phyloP scores from a whole-genome alignment of 1,140 invertebrate genomes.

The Ceratosolen fusciceps region DNA sequence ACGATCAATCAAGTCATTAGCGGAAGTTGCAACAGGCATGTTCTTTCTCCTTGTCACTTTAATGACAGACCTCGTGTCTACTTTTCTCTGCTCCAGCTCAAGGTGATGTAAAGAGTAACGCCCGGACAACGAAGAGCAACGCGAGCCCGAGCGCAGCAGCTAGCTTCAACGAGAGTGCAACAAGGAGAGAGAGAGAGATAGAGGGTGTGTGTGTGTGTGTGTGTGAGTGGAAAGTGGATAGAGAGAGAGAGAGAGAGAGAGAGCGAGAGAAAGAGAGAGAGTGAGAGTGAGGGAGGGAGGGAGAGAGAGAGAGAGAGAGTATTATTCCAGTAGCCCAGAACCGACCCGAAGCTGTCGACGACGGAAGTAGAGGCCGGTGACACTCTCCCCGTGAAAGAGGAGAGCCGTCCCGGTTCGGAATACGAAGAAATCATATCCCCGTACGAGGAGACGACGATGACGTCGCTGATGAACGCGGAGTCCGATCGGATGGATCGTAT shows the following conservation, averaged over 20 bases:
- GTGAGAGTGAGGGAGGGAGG: too few species aligned
- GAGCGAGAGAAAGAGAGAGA: too few species aligned
- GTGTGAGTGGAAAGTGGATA: too few species aligned
- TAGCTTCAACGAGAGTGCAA: too few species aligned
- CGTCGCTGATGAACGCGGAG: constrained; percentile 62
- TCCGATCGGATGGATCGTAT: constrained; percentile 75
- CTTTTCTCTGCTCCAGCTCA: constrained; percentile 8
- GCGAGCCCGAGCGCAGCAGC: too few species aligned
- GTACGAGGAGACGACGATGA: constrained; percentile 55
- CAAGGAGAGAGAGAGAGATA: too few species aligned
- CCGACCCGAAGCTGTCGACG: constrained; percentile 41
- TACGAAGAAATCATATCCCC: constrained; percentile 18
- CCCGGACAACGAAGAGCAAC: background rate
- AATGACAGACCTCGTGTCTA: background rate
- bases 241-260: too few species aligned
- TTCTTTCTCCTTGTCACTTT: too few species aligned
- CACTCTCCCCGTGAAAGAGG: constrained; percentile 41
- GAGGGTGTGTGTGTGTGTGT: too few species aligned
- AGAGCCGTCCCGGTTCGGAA: constrained; percentile 31
- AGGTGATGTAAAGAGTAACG: constrained; percentile 43
- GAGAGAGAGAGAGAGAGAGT: background rate
- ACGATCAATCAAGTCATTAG: too few species aligned
- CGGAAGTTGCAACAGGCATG: too few species aligned
- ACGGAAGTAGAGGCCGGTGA: constrained; percentile 39
- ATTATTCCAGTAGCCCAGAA: background rate